Conservation (phyloP, 2,113 vertebrate species). For the Otis tarda region DNA sequence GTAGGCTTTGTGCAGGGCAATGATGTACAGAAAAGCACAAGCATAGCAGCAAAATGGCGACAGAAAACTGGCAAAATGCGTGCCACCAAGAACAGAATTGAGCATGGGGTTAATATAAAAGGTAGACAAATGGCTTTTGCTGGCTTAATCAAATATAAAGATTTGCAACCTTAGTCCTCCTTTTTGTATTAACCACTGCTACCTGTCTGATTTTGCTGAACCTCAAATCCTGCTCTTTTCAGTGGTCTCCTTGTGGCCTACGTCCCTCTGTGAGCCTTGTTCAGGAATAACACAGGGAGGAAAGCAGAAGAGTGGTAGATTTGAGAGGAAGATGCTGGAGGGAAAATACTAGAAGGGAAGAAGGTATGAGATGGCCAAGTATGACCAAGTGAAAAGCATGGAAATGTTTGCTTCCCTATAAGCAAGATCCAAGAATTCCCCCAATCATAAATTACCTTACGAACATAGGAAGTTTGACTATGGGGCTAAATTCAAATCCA, state of each 20-base stretch:
- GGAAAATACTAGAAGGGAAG: background rate
- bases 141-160: background rate
- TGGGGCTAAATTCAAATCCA: background rate
- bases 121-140: background rate
- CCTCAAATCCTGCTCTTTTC: background rate
- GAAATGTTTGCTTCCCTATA: background rate
- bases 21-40: background rate
- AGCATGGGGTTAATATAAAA: background rate
- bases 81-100: background rate
- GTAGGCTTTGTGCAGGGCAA: background rate
- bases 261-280: background rate
- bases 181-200: background rate
- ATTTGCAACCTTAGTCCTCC: background rate
- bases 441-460: background rate
- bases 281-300: background rate
- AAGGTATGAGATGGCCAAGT: background rate
- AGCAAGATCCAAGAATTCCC: background rate
- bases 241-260: background rate
- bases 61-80: background rate
- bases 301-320: background rate
- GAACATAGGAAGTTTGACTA: background rate
- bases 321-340: background rate
- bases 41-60: background rate
- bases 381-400: background rate
- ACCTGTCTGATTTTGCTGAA: background rate